Conservation (phyloP, 2,888 invertebrate genomes). For the Orgyia antiqua region DNA sequence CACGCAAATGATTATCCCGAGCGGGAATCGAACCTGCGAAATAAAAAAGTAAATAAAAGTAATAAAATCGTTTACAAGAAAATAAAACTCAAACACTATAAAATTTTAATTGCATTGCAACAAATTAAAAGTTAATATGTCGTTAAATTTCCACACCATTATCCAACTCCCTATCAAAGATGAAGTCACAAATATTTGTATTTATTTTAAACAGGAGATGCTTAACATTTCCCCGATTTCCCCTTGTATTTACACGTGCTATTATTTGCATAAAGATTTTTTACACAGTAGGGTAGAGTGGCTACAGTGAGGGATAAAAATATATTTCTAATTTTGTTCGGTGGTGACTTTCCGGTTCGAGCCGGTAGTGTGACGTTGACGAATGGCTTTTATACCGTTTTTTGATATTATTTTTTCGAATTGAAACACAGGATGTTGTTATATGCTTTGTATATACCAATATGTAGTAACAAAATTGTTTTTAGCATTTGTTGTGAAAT, state of each 20-base stretch:
- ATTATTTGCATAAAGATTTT: slow-evolving; percentile 75
- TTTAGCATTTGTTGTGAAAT: no score
- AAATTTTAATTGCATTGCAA: background rate
- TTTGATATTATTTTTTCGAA: slow-evolving; percentile 45
- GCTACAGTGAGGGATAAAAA: slow-evolving; percentile 63
- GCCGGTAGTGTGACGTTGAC: slow-evolving; percentile 59
- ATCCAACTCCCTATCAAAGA: slow-evolving; percentile 16
- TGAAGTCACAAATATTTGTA: slow-evolving; percentile 28
- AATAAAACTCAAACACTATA: no score
- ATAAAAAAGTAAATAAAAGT: no score
- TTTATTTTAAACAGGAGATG: slow-evolving; percentile 33
- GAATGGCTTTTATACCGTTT: slow-evolving; percentile 59
- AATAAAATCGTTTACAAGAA: no score
- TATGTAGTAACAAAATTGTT: no score
- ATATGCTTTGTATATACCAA: no score
- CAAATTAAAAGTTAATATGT: slow-evolving; percentile 23
- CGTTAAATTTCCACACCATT: slow-evolving; percentile 23
- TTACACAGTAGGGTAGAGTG: slow-evolving; percentile 42
- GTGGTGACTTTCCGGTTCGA: slow-evolving; percentile 59
- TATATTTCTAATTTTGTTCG: slow-evolving; percentile 74
- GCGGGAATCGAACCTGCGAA: no score
- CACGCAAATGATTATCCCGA: no score
- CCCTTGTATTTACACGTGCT: slow-evolving; percentile 72
- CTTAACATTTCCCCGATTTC: slow-evolving; percentile 41
- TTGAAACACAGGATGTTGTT: slow-evolving; percentile 9